Evolutionary conservation across 2,888 invertebrate species (phyloP), one percentile per base, ranked within the genome.

Genomic region (Acrobasis consociella): DNA sequence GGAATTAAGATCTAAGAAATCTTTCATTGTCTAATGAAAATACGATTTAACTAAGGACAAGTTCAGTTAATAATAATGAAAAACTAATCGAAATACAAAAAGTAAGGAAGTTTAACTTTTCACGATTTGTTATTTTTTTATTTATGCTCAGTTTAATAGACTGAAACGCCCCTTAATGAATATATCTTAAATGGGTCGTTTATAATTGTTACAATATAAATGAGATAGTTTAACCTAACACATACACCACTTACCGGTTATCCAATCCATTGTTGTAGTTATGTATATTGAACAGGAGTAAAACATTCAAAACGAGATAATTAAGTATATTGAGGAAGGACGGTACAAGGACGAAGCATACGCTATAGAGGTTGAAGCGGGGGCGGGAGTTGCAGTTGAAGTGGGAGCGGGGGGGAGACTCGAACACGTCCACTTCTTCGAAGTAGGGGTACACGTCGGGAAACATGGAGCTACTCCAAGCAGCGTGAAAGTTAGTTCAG

Each of bases 401-500:
- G 62, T 74, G 68, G 64, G 74, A 85, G 55, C 75, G 77, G n/a
- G 89, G 89, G 2, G 89, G 87, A 9, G 84, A 81, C 49, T 85
- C 80, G 68, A 81, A 87, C 1, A 83, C 83, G 16, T 89, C 90
- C 38, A 83, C 65, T 10, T 89, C 88, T 67, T 91, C 89, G 62
- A 87, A 85, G 75, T 76, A 90, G 1, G 89, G 87, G 71, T 86
- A 88, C 0, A 87, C 75, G 59, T 90, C 90, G 11, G 83, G 81
- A 63, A 84, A 87, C 72, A 89, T 80, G 11, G 82, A 76, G 67
- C 91, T 91, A 63, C 11, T 56, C 56, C 56, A 17, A 69, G 88
- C 88, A 84, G 91, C 91, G 74, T 90, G 88, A 67, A 85, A 81
- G 62, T 68, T 71, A 74, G 65, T 60, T 73, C 56, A 38, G 11